phyloP scores from a whole-genome alignment of 2,113 vertebrate genomes.

The Copsychus sechellarum region DNA sequence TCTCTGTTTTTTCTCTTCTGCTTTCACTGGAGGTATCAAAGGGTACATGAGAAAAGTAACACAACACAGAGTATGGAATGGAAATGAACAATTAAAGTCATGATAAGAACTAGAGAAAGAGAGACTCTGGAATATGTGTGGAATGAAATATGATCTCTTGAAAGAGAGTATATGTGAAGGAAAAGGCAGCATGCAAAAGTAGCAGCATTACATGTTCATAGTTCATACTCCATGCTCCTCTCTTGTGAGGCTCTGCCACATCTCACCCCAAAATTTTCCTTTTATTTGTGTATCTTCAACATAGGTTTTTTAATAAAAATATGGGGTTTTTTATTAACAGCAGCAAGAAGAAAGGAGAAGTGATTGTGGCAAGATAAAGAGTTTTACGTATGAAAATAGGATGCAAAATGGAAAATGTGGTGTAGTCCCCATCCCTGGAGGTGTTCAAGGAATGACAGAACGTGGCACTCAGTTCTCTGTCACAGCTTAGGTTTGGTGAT shows the following conservation, averaged over 20 bases:
- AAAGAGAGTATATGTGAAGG: not conserved
- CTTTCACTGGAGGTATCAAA: not conserved
- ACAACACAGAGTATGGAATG: not conserved
- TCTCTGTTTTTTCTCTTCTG: not conserved
- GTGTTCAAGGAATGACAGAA: not conserved
- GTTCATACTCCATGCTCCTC: not conserved
- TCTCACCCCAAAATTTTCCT: not conserved
- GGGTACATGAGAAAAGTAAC: not conserved
- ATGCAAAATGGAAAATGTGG: not conserved
- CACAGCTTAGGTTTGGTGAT: not conserved
- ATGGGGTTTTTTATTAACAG: not conserved
- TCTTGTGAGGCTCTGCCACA: not conserved
- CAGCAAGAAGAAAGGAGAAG: not conserved
- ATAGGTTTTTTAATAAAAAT: not conserved
- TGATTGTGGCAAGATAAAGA: not conserved
- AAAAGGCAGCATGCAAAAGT: not conserved
- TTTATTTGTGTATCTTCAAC: not conserved
- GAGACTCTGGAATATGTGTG: not conserved
- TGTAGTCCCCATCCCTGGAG: not conserved
- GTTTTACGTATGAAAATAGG: not conserved
- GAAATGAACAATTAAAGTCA: not conserved
- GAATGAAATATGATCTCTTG: not conserved
- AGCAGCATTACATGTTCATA: not conserved
- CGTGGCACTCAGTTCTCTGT: fast-evolving
- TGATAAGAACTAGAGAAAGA: not conserved